phyloP scores from a whole-genome alignment of 1,140 invertebrate species.

The Brachionus plicatilis region DNA sequence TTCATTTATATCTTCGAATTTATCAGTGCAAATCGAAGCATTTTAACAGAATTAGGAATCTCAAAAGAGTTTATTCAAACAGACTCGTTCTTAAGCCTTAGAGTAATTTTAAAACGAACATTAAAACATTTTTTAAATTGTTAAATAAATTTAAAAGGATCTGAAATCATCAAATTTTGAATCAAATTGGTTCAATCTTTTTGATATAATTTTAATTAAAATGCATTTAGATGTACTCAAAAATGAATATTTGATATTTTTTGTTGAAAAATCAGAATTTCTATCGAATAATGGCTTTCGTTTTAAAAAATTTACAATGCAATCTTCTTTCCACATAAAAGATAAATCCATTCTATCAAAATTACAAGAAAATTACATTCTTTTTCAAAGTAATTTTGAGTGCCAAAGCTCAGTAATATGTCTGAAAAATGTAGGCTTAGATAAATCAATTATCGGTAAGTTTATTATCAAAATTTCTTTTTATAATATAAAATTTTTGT shows the following conservation, averaged over 20 bases:
- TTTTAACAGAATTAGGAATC: not conserved
- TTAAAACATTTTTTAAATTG: not conserved
- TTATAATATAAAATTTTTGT: not conserved
- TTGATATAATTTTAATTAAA: conserved; percentile 2
- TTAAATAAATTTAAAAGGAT: not conserved
- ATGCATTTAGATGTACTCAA: not conserved
- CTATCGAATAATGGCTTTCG: not conserved
- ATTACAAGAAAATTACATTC: not conserved
- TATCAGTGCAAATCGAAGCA: not conserved
- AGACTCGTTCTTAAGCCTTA: not conserved
- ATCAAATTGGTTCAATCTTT: not conserved
- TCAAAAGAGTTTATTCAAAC: not conserved
- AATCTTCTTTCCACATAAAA: not conserved
- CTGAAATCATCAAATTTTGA: not conserved
- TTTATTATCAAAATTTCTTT: not conserved
- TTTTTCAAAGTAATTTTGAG: not conserved
- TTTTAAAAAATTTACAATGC: not conserved
- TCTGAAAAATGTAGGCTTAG: conserved; percentile 7
- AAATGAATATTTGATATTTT: not conserved
- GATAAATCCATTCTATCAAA: not conserved
- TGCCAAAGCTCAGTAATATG: not conserved
- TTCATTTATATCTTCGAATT: conserved; percentile 26
- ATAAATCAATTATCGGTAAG: not conserved
- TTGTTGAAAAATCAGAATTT: not conserved
- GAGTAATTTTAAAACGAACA: not conserved